These are phyloP conservation scores for Rhingia rostrata DNA, from an alignment of 2,888 invertebrate genomes.

Conservation along the genomic window DNA sequence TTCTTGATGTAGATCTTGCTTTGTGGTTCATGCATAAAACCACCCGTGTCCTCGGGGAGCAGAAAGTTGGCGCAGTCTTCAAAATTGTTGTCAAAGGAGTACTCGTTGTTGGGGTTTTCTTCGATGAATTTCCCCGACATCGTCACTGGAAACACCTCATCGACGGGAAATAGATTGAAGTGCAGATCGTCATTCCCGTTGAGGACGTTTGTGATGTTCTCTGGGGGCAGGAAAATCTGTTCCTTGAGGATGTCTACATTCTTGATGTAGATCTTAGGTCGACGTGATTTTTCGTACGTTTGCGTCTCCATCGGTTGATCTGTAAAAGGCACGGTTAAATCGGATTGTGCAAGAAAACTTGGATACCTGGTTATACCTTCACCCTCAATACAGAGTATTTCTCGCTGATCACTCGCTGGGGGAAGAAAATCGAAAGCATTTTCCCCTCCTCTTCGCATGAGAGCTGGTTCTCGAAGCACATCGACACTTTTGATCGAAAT, in stretches of 20 bases:
- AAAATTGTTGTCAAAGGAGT: slow-evolving; percentile 59
- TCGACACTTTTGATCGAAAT: slow-evolving; percentile 82
- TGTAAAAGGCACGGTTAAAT: slow-evolving; percentile 27
- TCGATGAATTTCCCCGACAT: slow-evolving; percentile 50
- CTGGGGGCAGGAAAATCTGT: slow-evolving; percentile 79
- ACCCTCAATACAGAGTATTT: slow-evolving; percentile 49
- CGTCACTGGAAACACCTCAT: slow-evolving; percentile 40
- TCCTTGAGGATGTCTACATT: slow-evolving; percentile 82
- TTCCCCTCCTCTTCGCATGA: slow-evolving; percentile 78
- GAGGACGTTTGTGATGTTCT: slow-evolving; percentile 70
- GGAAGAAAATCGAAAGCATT: slow-evolving; percentile 68
- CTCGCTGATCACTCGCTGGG: slow-evolving; percentile 21
- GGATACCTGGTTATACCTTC: slow-evolving; percentile 47
- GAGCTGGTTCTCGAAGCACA: slow-evolving; percentile 80
- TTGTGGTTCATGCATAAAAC: slow-evolving; percentile 69
- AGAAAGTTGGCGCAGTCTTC: slow-evolving; percentile 63
- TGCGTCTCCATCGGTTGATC: slow-evolving; percentile 9
- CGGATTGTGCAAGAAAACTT: slow-evolving; percentile 45
- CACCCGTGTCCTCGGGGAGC: slow-evolving; percentile 49
- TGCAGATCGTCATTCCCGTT: slow-evolving; percentile 74
- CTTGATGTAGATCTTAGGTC: slow-evolving; percentile 82
- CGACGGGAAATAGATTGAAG: slow-evolving; percentile 55
- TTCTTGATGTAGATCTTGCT: slow-evolving; percentile 81
- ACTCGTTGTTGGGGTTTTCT: slow-evolving; percentile 47
- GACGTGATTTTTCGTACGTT: slow-evolving; percentile 77